Evolutionary conservation across 2,888 invertebrate species (phyloP).

Genomic region (Caenorhabditis sp.): DNA sequence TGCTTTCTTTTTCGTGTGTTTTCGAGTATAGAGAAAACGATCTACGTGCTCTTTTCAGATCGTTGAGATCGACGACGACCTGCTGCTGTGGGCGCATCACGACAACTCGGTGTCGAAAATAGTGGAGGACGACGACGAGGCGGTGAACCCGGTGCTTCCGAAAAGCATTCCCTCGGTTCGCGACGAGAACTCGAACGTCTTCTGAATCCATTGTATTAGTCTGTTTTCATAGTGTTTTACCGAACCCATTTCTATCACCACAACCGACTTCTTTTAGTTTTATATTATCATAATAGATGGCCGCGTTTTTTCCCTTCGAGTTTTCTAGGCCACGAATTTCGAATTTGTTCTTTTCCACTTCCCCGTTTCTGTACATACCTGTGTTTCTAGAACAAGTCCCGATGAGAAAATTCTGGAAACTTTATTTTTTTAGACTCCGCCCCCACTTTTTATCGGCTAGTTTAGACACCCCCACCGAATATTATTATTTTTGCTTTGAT

Average conservation of each 20-base stretch:
- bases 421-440: neutral
- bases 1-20: slow-evolving; percentile 11
- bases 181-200: slow-evolving; percentile 45
- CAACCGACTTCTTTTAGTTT: neutral
- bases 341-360: neutral
- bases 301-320: too few relatives aligned
- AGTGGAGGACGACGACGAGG: slow-evolving; percentile 51
- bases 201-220: slow-evolving; percentile 2
- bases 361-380: too few relatives aligned
- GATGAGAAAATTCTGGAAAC: too few relatives aligned
- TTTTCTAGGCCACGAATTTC: too few relatives aligned
- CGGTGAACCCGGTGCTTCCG: neutral
- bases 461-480: neutral
- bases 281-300: too few relatives aligned
- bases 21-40: neutral
- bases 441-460: neutral
- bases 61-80: slow-evolving; percentile 42
- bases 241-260: too few relatives aligned
- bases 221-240: neutral
- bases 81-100: slow-evolving; percentile 46
- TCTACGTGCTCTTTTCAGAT: slow-evolving; percentile 1
- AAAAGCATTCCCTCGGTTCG: neutral
- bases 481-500: too few relatives aligned
- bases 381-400: too few relatives aligned
- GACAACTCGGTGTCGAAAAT: slow-evolving; percentile 49